Conservation (phyloP, 2,797 vertebrate genomes). For the Enteromius treurensis region DNA sequence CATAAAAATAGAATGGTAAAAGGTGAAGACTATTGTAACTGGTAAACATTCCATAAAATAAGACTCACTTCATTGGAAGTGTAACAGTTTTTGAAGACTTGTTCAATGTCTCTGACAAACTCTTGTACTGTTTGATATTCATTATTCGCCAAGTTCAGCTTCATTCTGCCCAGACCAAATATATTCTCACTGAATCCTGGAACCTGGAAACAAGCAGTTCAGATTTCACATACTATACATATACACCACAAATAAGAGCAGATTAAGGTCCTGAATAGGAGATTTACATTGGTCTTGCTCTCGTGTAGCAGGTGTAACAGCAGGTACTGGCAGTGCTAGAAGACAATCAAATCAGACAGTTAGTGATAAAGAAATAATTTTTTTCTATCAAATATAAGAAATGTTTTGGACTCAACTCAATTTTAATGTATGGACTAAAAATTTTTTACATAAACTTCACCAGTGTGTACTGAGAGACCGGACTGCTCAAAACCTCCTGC, state of each 20-base stretch:
- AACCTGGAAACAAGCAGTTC: background rate
- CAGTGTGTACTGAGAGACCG: slow-evolving; percentile 56
- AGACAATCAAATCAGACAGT: background rate
- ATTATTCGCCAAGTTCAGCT: slow-evolving; percentile 38
- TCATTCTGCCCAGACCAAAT: slow-evolving; percentile 44
- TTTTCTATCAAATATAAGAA: background rate
- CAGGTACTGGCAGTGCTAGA: slow-evolving; percentile 32
- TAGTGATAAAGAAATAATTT: no score
- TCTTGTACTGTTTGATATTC: slow-evolving; percentile 48
- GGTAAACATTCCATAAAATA: no score
- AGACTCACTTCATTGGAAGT: no score
- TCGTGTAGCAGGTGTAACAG: slow-evolving; percentile 26
- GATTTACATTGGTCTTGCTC: background rate
- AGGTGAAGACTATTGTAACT: background rate
- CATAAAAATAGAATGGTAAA: background rate
- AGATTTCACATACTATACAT: background rate
- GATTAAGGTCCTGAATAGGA: background rate
- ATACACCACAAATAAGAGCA: background rate
- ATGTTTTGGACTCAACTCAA: background rate
- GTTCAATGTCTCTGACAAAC: slow-evolving; percentile 34
- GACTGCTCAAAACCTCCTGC: slow-evolving; percentile 38
- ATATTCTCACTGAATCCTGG: background rate
- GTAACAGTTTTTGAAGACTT: background rate
- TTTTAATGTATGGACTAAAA: background rate
- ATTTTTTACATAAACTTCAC: slow-evolving; percentile 49